Percentiles rank a stretch among this genome's conserved stretches.
phyloP scores from a whole-genome alignment of 2,113 vertebrate species.

The Xenus cinereus region DNA sequence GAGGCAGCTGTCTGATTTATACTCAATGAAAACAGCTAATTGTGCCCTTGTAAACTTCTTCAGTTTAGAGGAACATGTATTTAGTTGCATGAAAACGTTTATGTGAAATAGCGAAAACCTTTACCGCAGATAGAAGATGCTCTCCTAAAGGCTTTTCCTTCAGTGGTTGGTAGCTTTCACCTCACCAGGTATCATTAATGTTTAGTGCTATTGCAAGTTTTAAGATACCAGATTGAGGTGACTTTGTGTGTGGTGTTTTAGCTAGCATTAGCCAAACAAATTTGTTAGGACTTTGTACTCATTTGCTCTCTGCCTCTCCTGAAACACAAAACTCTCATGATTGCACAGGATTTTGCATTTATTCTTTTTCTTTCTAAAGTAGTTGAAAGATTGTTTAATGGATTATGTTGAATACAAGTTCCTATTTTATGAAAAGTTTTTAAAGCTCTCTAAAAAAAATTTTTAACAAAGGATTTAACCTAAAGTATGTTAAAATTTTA shows the following conservation, averaged over 20 bases:
- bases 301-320: neutral
- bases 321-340: neutral
- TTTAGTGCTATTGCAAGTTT: neutral
- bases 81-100: neutral
- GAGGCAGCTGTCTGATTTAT: slow-evolving; percentile 32
- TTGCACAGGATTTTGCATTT: neutral
- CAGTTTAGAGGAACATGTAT: neutral
- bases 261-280: neutral
- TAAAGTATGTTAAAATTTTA: neutral
- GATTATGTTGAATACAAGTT: neutral
- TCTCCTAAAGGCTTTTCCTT: neutral
- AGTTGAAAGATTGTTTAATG: neutral
- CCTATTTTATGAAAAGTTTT: neutral
- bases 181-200: neutral
- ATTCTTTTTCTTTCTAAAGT: neutral
- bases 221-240: neutral
- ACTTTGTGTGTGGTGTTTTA: neutral
- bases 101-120: neutral
- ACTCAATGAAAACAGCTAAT: neutral
- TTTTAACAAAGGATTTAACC: neutral
- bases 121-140: neutral
- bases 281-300: neutral
- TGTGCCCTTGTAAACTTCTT: neutral
- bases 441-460: neutral
- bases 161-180: neutral